Evolutionary conservation across 2,797 vertebrate species (phyloP), one percentile per base, ranked within the genome.

Genomic region (Basileuterus tristriatus): DNA sequence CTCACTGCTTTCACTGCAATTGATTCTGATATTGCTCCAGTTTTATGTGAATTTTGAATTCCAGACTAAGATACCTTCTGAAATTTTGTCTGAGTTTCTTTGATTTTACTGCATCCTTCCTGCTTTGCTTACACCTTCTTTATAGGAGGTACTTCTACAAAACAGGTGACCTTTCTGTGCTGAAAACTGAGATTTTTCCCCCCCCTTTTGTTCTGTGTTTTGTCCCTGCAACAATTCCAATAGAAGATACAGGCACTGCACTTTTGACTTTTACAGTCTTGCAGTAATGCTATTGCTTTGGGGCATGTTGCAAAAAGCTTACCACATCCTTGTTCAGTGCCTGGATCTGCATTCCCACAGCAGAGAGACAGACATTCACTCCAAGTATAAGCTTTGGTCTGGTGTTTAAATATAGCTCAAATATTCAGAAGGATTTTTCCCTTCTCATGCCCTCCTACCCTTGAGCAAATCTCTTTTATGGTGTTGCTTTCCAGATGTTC

Each of bases 391-490:
- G 89, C 76, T 95, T 91, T 94, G 79, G 87, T 86, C 89, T 39
- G 27, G 34, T 59, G 87, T 93, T 96, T 97, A 97, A 96, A 94
- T 95, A 96, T 92, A 97, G 95, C 83, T 79, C 91, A 96, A 82
- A 52, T 83, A 94, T 94, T 93, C 84, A 67, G 65, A 83, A 81
- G 63, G 82, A 81, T 78, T 93, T 91, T 94, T 95, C 77, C 12
- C 94, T 97, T 96, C 93, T 95, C 94, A 96, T 96, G 94, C 95
- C 91, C 96, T 96, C 79, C 89, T 82, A 94, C 96, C 92, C 94
- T 86, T 46, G 2, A 93, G 87, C 77, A 86, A 52, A 87, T 80
- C 67, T 88, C 59, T 91, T 69, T 63, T 46, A 89, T 72, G 77
- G 65, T 94, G 80, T 79, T 88, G 53, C 76, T 91, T 95, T 93